Conservation (phyloP, 2,113 vertebrate genomes). For the Nicator chloris region DNA sequence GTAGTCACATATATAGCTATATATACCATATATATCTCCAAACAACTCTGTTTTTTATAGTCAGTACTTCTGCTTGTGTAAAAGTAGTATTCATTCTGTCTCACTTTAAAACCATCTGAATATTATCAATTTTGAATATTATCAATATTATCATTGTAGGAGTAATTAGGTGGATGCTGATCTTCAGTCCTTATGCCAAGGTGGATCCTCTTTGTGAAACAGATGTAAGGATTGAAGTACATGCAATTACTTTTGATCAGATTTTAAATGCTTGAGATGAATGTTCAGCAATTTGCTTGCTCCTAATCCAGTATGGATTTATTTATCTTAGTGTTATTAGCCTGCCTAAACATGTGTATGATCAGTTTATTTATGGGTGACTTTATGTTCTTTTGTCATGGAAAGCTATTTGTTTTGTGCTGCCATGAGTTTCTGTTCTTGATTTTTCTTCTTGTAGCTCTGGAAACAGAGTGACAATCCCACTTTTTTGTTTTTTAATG, state of each 20-base stretch:
- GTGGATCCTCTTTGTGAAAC: background rate
- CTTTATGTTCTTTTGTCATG: conserved; percentile 7
- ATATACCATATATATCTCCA: too few species aligned
- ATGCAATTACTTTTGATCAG: background rate
- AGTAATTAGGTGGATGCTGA: background rate
- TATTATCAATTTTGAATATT: background rate
- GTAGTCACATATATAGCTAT: fast-evolving
- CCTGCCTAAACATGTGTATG: conserved; percentile 31
- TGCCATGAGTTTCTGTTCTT: background rate
- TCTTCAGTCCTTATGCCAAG: background rate
- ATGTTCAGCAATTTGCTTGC: background rate
- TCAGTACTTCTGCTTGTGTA: background rate
- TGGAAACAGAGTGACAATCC: background rate
- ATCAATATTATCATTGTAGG: too few species aligned
- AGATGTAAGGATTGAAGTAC: background rate
- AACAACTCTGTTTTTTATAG: background rate
- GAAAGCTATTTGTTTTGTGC: background rate
- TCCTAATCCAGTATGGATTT: conserved; percentile 29
- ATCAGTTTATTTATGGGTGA: conserved; percentile 40
- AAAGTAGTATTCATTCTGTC: background rate
- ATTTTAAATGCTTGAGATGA: background rate
- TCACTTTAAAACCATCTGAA: background rate
- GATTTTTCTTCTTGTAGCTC: background rate
- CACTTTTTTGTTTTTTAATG: background rate
- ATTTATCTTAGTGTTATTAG: background rate